Base-by-base conservation (phyloP, 2,113 vertebrate species). In the Salvelinus namaycush region DNA sequence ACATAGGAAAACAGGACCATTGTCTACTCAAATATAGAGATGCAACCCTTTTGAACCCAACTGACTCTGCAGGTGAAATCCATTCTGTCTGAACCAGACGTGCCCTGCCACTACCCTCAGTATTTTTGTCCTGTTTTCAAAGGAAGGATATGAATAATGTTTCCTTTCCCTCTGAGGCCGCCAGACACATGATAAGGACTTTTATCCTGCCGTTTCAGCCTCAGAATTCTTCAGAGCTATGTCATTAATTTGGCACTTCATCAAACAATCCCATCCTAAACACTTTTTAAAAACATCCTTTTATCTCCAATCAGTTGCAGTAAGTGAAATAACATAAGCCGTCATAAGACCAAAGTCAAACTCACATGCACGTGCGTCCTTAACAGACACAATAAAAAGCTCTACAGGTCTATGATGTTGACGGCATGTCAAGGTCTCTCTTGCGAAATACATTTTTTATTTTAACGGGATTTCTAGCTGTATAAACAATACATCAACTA, bases 61-160 rank as follows among this genome's bases (percentile, higher is more conserved):
- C 8, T 6, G 29, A 24, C 14, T 34, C 34, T 29, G 24, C 26
- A 29, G 27, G 49, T 39, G 39, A 20, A 44, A 67, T 4, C 22
- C 12, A 34, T 67, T 26, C 62, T 24, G 31, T 20, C 18, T 49
- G 24, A 71, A 64, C 31, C 12, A n/a, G 13, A 70, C 12, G 16
- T 34, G 49, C 13, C 20, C 22, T 20, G 7, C 69, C 3, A 24
- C 3, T 27, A 51, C n/a, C 26, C 1, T 14, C 12, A 16, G 9
- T 54, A n/a, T 62, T 70, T 49, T 22, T 72, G 29, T 60, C 60
- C 14, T 71, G 29, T 65, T 78, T 72, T 74, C 68, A 72, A 60
- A 65, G 57, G 73, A 75, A 67, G 73, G 60, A 71, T 70, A 76
- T 79, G 78, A 80, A 31, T 70, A 76, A 79, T 49, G 62, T 51